Percentiles rank a stretch among this genome's conserved stretches.
These are phyloP conservation scores for Orthosia cruda DNA, from an alignment of 2,888 invertebrate genomes.

Conservation along the genomic window DNA sequence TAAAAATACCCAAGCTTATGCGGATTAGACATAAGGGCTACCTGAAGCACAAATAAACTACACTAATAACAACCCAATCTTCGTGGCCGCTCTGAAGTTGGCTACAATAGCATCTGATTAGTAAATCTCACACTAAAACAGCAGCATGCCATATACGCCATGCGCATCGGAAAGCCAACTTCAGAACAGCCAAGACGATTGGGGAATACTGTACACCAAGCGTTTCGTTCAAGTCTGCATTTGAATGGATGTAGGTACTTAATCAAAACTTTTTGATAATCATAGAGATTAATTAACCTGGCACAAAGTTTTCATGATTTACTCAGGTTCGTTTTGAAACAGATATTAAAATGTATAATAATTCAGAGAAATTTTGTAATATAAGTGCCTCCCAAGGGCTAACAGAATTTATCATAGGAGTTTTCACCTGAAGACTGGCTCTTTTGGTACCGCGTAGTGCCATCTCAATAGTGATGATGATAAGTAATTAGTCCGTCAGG, in stretches of 20 bases:
- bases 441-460: background rate
- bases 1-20: background rate
- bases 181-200: no score
- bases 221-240: no score
- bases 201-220: no score
- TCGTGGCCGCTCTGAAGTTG: no score
- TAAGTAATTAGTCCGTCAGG: no score
- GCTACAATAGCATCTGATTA: no score
- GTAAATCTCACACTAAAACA: no score
- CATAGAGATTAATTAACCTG: constrained; percentile 18
- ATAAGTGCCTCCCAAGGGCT: constrained; percentile 14
- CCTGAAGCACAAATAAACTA: background rate
- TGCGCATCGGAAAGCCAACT: no score
- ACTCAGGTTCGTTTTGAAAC: constrained; percentile 1
- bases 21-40: background rate
- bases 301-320: background rate
- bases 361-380: constrained; percentile 11
- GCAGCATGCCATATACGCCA: no score
- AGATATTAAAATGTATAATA: constrained; percentile 26
- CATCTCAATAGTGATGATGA: no score
- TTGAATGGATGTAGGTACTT: background rate
- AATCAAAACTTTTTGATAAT: background rate
- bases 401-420: constrained; percentile 2
- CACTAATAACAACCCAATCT: no score
- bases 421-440: background rate